Conservation (phyloP, 1,140 invertebrate genomes). For the Orussus abietinus region DNA sequence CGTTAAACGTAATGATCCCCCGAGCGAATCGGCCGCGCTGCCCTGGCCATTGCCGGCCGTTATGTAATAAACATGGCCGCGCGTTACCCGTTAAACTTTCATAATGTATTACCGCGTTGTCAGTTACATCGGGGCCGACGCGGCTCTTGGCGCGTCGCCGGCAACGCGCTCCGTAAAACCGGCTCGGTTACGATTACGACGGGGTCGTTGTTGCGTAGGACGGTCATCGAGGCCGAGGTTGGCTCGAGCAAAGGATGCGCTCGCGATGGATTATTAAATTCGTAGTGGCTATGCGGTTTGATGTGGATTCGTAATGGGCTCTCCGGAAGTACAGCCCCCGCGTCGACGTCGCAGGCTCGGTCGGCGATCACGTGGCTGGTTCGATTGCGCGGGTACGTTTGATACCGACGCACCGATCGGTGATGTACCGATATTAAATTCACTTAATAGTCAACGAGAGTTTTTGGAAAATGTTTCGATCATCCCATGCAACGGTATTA, state of each 20-base stretch:
- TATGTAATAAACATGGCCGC: conserved; percentile 30
- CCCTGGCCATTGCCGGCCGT: conserved; percentile 20
- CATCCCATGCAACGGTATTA: too few species aligned
- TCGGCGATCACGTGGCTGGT: too few species aligned
- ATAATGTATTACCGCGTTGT: conserved; percentile 18
- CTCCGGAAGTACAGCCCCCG: too few species aligned
- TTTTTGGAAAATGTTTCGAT: too few species aligned
- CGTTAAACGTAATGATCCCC: conserved; percentile 13
- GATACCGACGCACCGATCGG: too few species aligned
- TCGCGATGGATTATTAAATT: conserved; percentile 32
- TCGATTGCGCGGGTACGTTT: too few species aligned
- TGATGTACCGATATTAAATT: too few species aligned
- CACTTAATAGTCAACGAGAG: too few species aligned
- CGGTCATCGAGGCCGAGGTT: conserved; percentile 28
- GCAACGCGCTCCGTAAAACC: conserved; percentile 21
- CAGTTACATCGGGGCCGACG: conserved; percentile 11
- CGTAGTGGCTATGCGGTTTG: too few species aligned
- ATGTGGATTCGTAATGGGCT: too few species aligned
- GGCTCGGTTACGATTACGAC: conserved; percentile 48
- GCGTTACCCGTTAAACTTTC: conserved; percentile 28
- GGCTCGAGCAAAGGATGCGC: conserved; percentile 29
- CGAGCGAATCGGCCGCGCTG: too few species aligned
- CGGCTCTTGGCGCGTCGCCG: background rate
- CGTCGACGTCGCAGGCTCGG: too few species aligned
- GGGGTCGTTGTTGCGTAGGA: conserved; percentile 30